These are phyloP conservation scores for Dermatemys mawii DNA, from an alignment of 2,113 vertebrate species.

Conservation along the genomic window DNA sequence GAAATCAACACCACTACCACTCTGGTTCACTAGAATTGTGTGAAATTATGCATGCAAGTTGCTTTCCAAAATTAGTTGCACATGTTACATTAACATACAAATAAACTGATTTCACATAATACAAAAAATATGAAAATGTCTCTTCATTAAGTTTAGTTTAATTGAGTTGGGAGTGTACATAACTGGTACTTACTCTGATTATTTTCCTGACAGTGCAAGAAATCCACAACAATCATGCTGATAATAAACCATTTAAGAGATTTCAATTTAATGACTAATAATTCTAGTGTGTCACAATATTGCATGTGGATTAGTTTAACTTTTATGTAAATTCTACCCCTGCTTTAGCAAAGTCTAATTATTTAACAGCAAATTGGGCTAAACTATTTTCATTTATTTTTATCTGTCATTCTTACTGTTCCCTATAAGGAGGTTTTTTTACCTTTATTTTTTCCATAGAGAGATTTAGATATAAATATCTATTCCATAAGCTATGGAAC, in stretches of 20 bases:
- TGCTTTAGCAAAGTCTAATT: slow-evolving; percentile 62
- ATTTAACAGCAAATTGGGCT: slow-evolving; percentile 64
- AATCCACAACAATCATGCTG: slow-evolving; percentile 57
- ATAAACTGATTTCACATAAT: slow-evolving; percentile 47
- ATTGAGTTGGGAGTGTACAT: slow-evolving; percentile 37
- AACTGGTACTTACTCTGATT: slow-evolving; percentile 52
- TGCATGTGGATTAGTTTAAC: slow-evolving; percentile 65
- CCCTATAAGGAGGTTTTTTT: slow-evolving; percentile 9
- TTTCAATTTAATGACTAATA: slow-evolving; percentile 70
- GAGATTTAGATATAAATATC: not conserved
- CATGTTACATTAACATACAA: slow-evolving; percentile 41
- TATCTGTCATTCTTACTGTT: slow-evolving; percentile 38
- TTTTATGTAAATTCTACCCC: slow-evolving; percentile 73
- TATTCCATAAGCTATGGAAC: not conserved
- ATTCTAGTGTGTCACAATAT: slow-evolving; percentile 57
- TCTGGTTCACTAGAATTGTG: rapidly evolving
- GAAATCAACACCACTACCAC: rapidly evolving
- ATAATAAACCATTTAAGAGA: slow-evolving; percentile 64
- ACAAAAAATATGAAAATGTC: slow-evolving; percentile 1
- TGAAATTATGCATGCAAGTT: rapidly evolving
- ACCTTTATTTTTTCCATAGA: not conserved
- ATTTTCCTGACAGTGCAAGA: slow-evolving; percentile 24
- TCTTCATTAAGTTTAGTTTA: slow-evolving; percentile 39
- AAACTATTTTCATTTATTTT: slow-evolving; percentile 70
- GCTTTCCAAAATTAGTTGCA: not conserved